A percentile compares a stretch with the other conserved stretches of the same genome.
These are phyloP conservation scores for Oxytorus armatus DNA, from an alignment of 2,888 invertebrate genomes.

Conservation along the genomic window DNA sequence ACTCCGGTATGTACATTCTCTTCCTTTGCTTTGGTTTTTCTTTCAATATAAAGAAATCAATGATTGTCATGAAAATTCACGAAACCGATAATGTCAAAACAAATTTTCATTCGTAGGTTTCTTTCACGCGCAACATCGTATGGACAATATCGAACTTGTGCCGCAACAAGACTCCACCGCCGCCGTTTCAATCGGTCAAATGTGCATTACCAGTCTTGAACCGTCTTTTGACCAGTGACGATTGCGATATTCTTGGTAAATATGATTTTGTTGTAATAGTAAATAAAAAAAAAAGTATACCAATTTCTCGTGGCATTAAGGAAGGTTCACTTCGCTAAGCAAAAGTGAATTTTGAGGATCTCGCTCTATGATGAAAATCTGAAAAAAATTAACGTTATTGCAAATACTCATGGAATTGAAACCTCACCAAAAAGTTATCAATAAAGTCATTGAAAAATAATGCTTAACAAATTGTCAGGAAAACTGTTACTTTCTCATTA, in stretches of 20 bases:
- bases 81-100: background rate
- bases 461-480: too few relatives aligned
- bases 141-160: slow-evolving; percentile 98
- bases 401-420: too few relatives aligned
- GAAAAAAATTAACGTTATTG: too few relatives aligned
- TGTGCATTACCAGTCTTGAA: slow-evolving; percentile 91
- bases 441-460: too few relatives aligned
- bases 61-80: background rate
- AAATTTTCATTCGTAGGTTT: slow-evolving; percentile 75
- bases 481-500: too few relatives aligned
- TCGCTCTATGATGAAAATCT: too few relatives aligned
- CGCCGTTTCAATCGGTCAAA: slow-evolving; percentile 91
- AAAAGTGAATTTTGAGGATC: too few relatives aligned
- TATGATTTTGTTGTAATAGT: slow-evolving; percentile 53
- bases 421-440: too few relatives aligned
- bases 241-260: slow-evolving; percentile 91
- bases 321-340: too few relatives aligned
- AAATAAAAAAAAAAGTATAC: background rate
- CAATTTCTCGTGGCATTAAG: background rate
- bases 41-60: background rate
- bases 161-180: slow-evolving; percentile 96
- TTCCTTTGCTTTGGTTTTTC: background rate
- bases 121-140: slow-evolving; percentile 92
- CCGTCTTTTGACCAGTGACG: slow-evolving; percentile 89
- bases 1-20: slow-evolving; percentile 85